Evolutionary conservation across 2,888 invertebrate species (phyloP), one percentile per base, ranked within the genome.

Genomic region (Dione juno): DNA sequence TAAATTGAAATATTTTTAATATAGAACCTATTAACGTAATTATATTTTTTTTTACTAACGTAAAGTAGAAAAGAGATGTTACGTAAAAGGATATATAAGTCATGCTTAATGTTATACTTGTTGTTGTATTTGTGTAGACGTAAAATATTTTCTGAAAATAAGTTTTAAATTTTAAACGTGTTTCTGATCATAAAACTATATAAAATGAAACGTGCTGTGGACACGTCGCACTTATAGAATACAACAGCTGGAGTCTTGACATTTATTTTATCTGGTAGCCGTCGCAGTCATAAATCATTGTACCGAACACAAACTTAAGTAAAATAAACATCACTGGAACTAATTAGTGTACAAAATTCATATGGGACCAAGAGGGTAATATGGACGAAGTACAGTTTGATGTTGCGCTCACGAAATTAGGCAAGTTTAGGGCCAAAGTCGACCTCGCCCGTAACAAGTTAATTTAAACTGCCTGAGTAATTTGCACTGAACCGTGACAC

Each of bases 271-370:
- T 50, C 64, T 35, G 50, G 14, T 48, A 40, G 85, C 84, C 81
- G 80, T 78, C 82, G 79, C 80, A 75, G 81, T 78, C 84, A 88
- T 90, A 90, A 90, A 90, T 90, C 90, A 90, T 88, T 82, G 83
- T 83, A 82, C 85, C 85, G 80, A 82, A 82, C 82, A 82, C 82
- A 86, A 90, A 90, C 88, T 88, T 84, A 84, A 85, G 86, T 86
- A 89, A 90, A 92, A 91, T 91, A 91, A 90, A 91, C 91, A 91
- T 87, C 81, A 85, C 83, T 80, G 81, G 87, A 92, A 90, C 90
- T 91, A 90, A 91, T 92, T 91, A 91, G 90, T 86, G 89, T 87
- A 88, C 88, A 89, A 89, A 91, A 91, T 90, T 90, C 92, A 90
- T 89, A 87, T 88, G 92, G 92, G 91, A 90, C 90, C 88, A 83